These are phyloP conservation scores for Tryphoninae sp. DNA, from an alignment of 2,888 invertebrate genomes.

Conservation along the genomic window DNA sequence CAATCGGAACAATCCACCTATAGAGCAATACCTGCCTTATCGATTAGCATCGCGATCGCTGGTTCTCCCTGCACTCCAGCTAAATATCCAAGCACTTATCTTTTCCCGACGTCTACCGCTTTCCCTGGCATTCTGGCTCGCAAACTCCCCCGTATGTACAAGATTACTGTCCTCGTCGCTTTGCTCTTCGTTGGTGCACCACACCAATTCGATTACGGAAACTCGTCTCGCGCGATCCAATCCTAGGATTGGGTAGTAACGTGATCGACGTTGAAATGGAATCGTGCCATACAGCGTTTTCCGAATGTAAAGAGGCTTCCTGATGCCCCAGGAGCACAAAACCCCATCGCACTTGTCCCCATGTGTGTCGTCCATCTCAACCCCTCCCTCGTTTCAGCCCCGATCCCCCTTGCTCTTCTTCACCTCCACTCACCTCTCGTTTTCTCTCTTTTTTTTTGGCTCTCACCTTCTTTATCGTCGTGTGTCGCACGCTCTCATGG, in stretches of 20 bases:
- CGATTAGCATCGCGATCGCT: slow-evolving; percentile 52
- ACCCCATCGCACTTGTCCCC: slow-evolving; percentile 48
- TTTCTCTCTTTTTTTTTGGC: background rate
- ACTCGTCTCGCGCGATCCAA: slow-evolving; percentile 59
- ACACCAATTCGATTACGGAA: slow-evolving; percentile 58
- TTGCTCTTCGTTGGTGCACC: slow-evolving; percentile 36
- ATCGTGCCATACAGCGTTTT: slow-evolving; percentile 59
- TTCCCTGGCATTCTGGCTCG: slow-evolving; percentile 23
- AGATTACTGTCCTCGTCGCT: slow-evolving; percentile 26
- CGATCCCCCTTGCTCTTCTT: slow-evolving; percentile 12
- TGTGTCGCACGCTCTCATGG: slow-evolving; percentile 5
- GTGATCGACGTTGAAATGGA: slow-evolving; percentile 60
- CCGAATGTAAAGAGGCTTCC: slow-evolving; percentile 59
- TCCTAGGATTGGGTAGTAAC: slow-evolving; percentile 50
- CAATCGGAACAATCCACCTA: background rate
- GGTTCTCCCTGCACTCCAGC: slow-evolving; percentile 6
- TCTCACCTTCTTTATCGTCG: background rate
- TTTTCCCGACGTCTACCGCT: slow-evolving; percentile 29
- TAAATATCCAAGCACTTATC: slow-evolving; percentile 54
- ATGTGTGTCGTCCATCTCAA: slow-evolving; percentile 14
- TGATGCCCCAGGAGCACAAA: slow-evolving; percentile 51
- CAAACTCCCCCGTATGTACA: background rate
- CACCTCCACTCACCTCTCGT: slow-evolving; percentile 21
- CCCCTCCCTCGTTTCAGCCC: too few relatives aligned
- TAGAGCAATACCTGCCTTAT: slow-evolving; percentile 48